phyloP scores from a whole-genome alignment of 2,888 invertebrate species.

The Ophion slaviceki region DNA sequence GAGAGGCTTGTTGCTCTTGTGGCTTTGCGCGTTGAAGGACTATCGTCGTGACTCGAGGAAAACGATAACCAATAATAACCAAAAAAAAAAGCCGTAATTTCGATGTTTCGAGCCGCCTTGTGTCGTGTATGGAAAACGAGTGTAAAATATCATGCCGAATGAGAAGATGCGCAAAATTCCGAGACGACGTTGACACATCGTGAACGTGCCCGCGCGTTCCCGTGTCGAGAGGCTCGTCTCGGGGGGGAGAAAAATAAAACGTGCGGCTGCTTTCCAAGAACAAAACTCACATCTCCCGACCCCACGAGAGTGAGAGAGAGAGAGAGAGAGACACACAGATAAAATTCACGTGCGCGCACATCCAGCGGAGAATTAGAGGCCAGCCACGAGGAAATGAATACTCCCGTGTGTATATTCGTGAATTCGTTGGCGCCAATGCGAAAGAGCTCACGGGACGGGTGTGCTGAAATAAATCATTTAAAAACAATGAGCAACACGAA shows the following conservation, averaged over 20 bases:
- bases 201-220: slow-evolving; percentile 18
- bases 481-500: not conserved
- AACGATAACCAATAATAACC: slow-evolving; percentile 15
- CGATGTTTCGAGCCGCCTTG: slow-evolving; percentile 40
- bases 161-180: slow-evolving; percentile 46
- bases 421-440: slow-evolving; percentile 50
- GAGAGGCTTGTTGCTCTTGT: slow-evolving; percentile 41
- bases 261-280: slow-evolving; percentile 53
- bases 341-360: slow-evolving; percentile 63
- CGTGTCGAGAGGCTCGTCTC: slow-evolving; percentile 15
- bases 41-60: slow-evolving; percentile 50
- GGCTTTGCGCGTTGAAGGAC: slow-evolving; percentile 54
- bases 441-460: slow-evolving; percentile 18
- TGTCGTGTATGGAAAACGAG: slow-evolving; percentile 38
- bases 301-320: not conserved
- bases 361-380: slow-evolving; percentile 47
- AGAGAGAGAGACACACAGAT: slow-evolving; percentile 20
- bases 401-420: slow-evolving; percentile 33
- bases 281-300: slow-evolving; percentile 50
- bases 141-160: slow-evolving; percentile 26
- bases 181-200: slow-evolving; percentile 44
- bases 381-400: slow-evolving; percentile 34
- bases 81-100: slow-evolving; percentile 30
- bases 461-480: slow-evolving; percentile 24
- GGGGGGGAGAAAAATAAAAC: slow-evolving; percentile 58